These are phyloP conservation scores for Chrysomallon squamiferum DNA, from an alignment of 1,140 invertebrate genomes.

Conservation along the genomic window DNA sequence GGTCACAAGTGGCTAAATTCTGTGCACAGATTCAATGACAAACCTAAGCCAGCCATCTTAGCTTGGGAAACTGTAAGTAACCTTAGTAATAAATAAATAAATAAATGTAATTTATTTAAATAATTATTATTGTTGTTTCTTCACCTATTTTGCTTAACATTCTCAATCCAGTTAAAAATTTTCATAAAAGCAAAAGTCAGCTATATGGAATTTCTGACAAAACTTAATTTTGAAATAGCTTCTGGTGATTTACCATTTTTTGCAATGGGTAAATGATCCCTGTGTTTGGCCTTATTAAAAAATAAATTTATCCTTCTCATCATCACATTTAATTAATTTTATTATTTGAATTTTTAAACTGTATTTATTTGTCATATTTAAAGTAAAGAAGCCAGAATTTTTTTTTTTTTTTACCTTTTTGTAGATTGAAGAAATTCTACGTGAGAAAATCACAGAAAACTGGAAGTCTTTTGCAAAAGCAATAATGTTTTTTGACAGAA, in stretches of 20 bases:
- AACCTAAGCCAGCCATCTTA: conserved; percentile 53
- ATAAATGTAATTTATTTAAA: too few relatives aligned
- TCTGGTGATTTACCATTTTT: conserved; percentile 56
- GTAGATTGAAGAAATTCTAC: conserved; percentile 57
- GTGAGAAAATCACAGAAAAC: conserved; percentile 55
- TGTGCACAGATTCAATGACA: conserved; percentile 51
- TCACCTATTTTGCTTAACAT: too few relatives aligned
- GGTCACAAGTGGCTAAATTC: conserved; percentile 61
- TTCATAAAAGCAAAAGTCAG: conserved; percentile 49
- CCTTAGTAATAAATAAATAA: too few relatives aligned
- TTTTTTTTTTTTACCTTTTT: conserved; percentile 8
- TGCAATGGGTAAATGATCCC: too few relatives aligned
- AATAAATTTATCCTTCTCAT: too few relatives aligned
- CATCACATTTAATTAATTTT: too few relatives aligned
- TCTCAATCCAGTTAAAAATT: too few relatives aligned
- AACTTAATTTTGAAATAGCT: conserved; percentile 49
- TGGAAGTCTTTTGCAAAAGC: conserved; percentile 53
- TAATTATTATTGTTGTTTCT: too few relatives aligned
- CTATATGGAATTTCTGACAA: conserved; percentile 56
- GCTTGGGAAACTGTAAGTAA: conserved; percentile 60
- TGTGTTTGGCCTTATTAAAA: too few relatives aligned
- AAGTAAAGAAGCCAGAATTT: too few relatives aligned
- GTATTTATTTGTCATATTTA: too few relatives aligned
- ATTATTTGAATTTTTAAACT: too few relatives aligned
- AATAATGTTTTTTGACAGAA: conserved; percentile 42